Evolutionary conservation across 2,797 vertebrate genomes (phyloP), one percentile per base, ranked within the genome.

Genomic region (Limnodromus scolopaceus): DNA sequence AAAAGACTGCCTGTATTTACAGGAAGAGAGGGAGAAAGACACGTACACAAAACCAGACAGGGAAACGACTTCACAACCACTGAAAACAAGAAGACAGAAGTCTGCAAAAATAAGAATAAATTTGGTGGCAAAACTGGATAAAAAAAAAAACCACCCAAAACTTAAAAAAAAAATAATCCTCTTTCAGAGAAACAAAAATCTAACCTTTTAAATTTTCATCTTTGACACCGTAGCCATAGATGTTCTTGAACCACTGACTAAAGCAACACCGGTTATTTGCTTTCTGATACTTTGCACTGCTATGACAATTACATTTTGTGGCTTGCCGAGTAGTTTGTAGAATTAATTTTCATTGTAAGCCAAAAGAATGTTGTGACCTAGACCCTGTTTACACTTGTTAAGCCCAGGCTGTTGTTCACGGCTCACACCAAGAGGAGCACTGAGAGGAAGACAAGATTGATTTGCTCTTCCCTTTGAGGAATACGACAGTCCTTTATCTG

Each of bases 1-100:
- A 41, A 84, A 84, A 83, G 75, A 87, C 24, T 72, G 45, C 16
- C 45, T 49, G n/a, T 49, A 45, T 63, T 96, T 84, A 74, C 34
- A 92, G 58, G 51, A 92, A 83, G 54, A 89, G 70, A 89, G 94
- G 87, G 88, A 97, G 78, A 96, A 65, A 95, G 66, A 97, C 77
- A 95, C 55, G 95, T 46, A 97, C 38, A 96, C 36, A 96, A 87
- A 97, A 90, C 9, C 65, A 94, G 93, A 97, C 91, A 93, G 60
- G 80, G 85, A 91, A 45, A 95, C 72, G 87, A 96, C 82, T 88
- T 87, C 34, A 97, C 86, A 80, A 90, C 64, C 84, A 96, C 46
- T 85, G 55, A 90, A 93, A 94, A 85, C 72, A 69, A 85, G 28
- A 70, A 54, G 89, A 92, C 85, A 86, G 24, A 76, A 87, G 22